A percentile compares a stretch with the other conserved stretches of the same genome.
These are phyloP conservation scores for Archips xylosteana DNA, from an alignment of 2,888 invertebrate species.

Conservation along the genomic window DNA sequence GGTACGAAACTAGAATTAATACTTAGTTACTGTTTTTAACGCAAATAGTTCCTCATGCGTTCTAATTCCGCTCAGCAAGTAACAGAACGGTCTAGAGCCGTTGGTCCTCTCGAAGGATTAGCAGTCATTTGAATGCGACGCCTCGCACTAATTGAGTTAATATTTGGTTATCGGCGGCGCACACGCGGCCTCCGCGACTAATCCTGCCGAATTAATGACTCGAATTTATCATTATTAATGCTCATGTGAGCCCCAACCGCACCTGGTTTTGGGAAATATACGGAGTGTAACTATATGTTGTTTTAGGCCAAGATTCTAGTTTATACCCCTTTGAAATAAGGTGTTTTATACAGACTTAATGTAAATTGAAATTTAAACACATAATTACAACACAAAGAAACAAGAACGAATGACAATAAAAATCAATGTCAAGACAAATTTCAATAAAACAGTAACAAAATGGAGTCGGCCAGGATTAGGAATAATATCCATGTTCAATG, in stretches of 20 bases:
- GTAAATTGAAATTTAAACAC: too few species aligned
- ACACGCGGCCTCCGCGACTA: slow-evolving; percentile 77
- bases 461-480: too few species aligned
- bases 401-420: too few species aligned
- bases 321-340: neutral
- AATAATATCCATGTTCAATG: too few species aligned
- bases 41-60: too few species aligned
- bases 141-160: slow-evolving; percentile 84
- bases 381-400: too few species aligned
- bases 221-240: slow-evolving; percentile 85
- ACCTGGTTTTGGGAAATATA: slow-evolving; percentile 66
- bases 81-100: neutral
- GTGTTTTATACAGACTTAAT: too few species aligned
- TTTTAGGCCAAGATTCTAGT: neutral
- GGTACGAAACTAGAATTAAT: too few species aligned
- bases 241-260: slow-evolving; percentile 69
- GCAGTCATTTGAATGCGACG: slow-evolving; percentile 75
- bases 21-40: too few species aligned
- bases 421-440: too few species aligned
- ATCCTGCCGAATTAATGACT: slow-evolving; percentile 82
- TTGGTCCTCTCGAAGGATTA: slow-evolving; percentile 60
- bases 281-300: neutral
- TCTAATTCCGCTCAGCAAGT: neutral
- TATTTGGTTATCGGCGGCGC: slow-evolving; percentile 85
- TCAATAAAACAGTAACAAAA: too few species aligned